phyloP scores from a whole-genome alignment of 2,113 vertebrate genomes.

The Leptobrachium ailaonicum region DNA sequence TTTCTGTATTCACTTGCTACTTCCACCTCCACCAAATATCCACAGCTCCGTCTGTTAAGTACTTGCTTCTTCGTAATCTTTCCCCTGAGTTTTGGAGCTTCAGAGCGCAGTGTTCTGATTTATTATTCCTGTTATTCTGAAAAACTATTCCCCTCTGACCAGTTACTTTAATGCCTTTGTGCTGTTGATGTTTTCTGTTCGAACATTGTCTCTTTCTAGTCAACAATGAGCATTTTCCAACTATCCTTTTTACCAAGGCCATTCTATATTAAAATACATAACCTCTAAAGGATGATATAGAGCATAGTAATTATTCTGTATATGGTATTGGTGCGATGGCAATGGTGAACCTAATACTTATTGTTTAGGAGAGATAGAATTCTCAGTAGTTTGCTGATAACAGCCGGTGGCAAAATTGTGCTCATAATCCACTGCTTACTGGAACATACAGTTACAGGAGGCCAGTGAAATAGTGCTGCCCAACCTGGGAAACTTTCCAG shows the following conservation, averaged over 20 bases:
- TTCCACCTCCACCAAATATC: not conserved
- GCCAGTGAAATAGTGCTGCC: conserved; percentile 39
- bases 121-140: not conserved
- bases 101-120: not conserved
- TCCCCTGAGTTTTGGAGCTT: not conserved
- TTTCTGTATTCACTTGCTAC: not conserved
- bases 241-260: too few species aligned
- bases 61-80: not conserved
- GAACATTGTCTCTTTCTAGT: not conserved
- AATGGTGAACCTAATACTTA: not conserved
- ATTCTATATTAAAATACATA: too few species aligned
- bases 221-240: not conserved
- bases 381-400: conserved; percentile 12
- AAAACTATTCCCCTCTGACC: not conserved
- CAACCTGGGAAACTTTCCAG: conserved; percentile 56
- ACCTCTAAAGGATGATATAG: too few species aligned
- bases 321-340: not conserved
- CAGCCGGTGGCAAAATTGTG: conserved; percentile 48
- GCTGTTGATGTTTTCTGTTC: not conserved
- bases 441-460: conserved; percentile 40
- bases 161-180: not conserved
- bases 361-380: conserved; percentile 5
- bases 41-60: not conserved
- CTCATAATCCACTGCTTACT: conserved; percentile 18
- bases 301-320: too few species aligned